phyloP scores from a whole-genome alignment of 2,113 vertebrate genomes.

The Uropsilus gracilis region DNA sequence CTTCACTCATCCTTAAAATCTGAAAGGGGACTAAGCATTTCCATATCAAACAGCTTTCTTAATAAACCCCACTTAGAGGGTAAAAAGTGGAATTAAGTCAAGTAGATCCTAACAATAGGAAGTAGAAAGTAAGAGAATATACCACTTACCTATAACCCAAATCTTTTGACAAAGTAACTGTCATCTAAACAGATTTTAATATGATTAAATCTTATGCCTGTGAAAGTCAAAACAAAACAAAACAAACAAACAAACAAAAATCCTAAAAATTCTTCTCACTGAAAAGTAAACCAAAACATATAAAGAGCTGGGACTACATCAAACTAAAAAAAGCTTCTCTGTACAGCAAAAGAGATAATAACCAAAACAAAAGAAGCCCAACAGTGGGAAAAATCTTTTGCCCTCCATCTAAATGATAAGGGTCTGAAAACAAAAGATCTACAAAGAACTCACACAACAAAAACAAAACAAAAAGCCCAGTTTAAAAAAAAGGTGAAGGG shows the following conservation, averaged over 20 bases:
- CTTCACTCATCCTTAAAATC: conserved; percentile 33
- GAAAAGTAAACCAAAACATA: conserved; percentile 21
- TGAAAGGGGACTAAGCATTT: conserved; percentile 36
- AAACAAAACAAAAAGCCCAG: too few species aligned
- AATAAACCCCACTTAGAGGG: neutral
- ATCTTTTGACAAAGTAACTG: conserved; percentile 33
- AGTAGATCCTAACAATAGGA: conserved; percentile 10
- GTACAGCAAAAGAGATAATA: too few species aligned
- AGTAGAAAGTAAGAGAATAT: neutral
- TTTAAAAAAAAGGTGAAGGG: too few species aligned
- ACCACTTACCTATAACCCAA: conserved; percentile 21
- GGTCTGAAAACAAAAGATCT: too few species aligned
- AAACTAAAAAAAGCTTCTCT: too few species aligned
- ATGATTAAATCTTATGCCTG: conserved; percentile 32
- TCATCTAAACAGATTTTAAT: conserved; percentile 20
- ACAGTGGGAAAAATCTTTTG: too few species aligned
- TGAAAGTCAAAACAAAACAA: conserved; percentile 48
- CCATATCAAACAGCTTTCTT: conserved; percentile 46
- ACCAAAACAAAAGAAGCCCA: too few species aligned
- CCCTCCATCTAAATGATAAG: too few species aligned
- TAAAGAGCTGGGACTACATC: too few species aligned
- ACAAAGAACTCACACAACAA: too few species aligned
- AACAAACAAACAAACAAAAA: neutral
- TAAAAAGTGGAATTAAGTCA: neutral
- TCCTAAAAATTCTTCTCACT: too few species aligned